Base-by-base conservation (phyloP, 2,888 invertebrate species). In the Lacanobia oleracea region DNA sequence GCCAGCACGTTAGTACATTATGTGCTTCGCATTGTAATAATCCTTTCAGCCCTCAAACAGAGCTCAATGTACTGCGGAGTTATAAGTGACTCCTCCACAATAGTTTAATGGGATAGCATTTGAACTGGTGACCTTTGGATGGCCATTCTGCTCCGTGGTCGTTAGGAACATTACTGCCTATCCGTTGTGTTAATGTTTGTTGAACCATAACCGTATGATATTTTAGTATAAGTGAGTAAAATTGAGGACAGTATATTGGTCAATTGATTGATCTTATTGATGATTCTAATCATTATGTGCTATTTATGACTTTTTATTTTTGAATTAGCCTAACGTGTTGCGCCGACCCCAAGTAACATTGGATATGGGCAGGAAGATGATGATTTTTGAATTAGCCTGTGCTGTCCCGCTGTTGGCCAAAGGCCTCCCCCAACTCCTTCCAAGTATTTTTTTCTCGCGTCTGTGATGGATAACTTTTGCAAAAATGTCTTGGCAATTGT, bases 21-120 rank as follows among this genome's bases (percentile, higher is more conserved):
- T 73, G 50, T 45, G 51, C 23, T 16, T 60, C 18, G 10, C 18
- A 45, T 67, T 59, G 51, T 54, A 48, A 76, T 75, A 57, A 51
- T 57, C 75, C 53, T 60, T 63, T 75, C 23, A 64, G 37, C 43
- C 48, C 50, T 50, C 76, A 74, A 63, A 57, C 50, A 21, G 37
- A 53, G 21, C 40, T 54, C 16, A 63, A 70, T 77, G 43, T 43
- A 77, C 63, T 54, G 48, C 21, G 10, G 40, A 48, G 40, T 68
- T 54, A 50, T 63, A 71, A 54, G 56, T 60, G 63, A 59, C 23
- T 64, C 23, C 43, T 61, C 43, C 54, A 74, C 75, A 74, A 77
- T 67, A 67, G 74, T 77, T 66, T 62, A 73, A 66, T 65, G 79
- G 72, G 37, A 45, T 65, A 65, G 37, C 61, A 51, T 79, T 77